These are phyloP conservation scores for Wasmannia auropunctata DNA, from an alignment of 1,140 invertebrate species.

Conservation along the genomic window DNA sequence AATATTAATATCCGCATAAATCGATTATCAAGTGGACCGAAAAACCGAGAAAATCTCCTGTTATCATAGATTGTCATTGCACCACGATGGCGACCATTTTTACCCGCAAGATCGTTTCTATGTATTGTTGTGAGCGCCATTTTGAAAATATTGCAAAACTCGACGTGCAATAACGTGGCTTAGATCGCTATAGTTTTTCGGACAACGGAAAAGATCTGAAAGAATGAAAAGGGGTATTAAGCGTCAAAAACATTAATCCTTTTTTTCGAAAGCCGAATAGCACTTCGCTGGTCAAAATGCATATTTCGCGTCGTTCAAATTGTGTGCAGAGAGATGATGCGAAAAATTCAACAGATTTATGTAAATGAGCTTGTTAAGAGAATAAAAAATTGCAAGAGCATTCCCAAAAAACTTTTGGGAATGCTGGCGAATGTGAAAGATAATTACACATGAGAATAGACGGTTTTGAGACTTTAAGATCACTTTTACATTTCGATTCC, in stretches of 20 bases:
- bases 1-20: conserved; percentile 8
- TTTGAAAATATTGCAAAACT: conserved; percentile 3
- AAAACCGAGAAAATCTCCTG: background rate
- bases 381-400: conserved; percentile 17
- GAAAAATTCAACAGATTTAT: conserved; percentile 35
- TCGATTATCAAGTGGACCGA: background rate
- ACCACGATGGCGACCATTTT: conserved; percentile 10
- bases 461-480: background rate
- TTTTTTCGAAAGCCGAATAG: background rate
- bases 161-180: background rate
- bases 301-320: conserved; percentile 17
- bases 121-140: conserved; percentile 1
- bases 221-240: conserved; percentile 22
- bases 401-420: background rate
- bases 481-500: background rate
- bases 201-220: background rate
- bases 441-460: background rate
- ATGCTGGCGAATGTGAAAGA: background rate
- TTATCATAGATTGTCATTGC: background rate
- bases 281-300: background rate
- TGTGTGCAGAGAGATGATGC: background rate
- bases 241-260: conserved; percentile 19
- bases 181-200: conserved; percentile 9
- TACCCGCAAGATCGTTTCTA: background rate
- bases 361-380: background rate